Conservation (phyloP, 2,888 invertebrate species). For the Phlogophora meticulosa region DNA sequence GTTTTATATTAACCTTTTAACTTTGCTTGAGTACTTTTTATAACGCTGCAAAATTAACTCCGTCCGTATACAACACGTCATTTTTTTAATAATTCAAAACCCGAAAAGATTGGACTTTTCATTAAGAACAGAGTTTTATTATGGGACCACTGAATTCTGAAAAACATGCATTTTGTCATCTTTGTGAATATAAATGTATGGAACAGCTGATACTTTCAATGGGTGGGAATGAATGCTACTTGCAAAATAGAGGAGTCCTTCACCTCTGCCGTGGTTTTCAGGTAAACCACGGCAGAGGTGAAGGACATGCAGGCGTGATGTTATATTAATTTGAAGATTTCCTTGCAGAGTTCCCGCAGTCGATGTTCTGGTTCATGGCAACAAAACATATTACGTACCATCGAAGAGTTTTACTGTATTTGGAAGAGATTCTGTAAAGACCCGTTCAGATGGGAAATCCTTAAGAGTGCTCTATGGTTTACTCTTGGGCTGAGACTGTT, state of each 20-base stretch:
- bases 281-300: too few relatives aligned
- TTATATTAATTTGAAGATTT: background rate
- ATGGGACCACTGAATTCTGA: too few relatives aligned
- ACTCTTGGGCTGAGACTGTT: slow-evolving; percentile 38
- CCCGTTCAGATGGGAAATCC: slow-evolving; percentile 33
- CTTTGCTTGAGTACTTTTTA: background rate
- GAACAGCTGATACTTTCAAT: too few relatives aligned
- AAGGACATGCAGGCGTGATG: too few relatives aligned
- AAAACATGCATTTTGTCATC: too few relatives aligned
- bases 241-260: too few relatives aligned
- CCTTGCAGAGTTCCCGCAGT: slow-evolving; percentile 19
- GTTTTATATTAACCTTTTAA: slow-evolving; percentile 1
- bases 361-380: slow-evolving; percentile 8
- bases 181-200: too few relatives aligned
- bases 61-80: background rate
- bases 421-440: slow-evolving; percentile 43
- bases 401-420: slow-evolving; percentile 8
- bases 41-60: background rate
- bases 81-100: too few relatives aligned
- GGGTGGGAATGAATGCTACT: too few relatives aligned
- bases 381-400: background rate
- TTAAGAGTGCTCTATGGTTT: slow-evolving; percentile 52
- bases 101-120: too few relatives aligned
- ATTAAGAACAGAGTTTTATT: too few relatives aligned
- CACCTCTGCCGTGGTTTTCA: too few relatives aligned